Conservation (phyloP, 1,140 invertebrate genomes). For the Anthonomus grandis region DNA sequence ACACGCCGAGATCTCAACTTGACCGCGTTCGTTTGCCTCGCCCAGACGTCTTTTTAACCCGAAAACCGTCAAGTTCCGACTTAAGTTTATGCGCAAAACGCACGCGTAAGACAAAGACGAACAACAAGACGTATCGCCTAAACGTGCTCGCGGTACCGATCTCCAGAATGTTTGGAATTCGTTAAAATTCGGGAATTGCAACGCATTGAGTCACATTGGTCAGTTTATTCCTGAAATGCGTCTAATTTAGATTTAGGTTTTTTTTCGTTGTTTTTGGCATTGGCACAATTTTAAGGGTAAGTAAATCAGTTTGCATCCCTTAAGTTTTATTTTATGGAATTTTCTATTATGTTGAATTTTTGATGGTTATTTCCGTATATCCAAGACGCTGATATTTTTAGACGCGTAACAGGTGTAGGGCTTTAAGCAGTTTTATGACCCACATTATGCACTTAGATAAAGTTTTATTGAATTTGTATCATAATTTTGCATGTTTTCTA, state of each 20-base stretch:
- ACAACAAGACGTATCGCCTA: background rate
- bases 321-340: too few relatives aligned
- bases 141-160: background rate
- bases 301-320: conserved; percentile 24
- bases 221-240: conserved; percentile 35
- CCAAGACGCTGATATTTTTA: conserved; percentile 18
- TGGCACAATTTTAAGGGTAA: conserved; percentile 40
- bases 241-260: conserved; percentile 41
- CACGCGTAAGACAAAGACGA: conserved; percentile 9
- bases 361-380: too few relatives aligned
- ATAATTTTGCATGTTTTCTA: too few relatives aligned
- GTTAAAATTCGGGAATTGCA: conserved; percentile 33
- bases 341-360: conserved; percentile 1
- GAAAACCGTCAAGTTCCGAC: conserved; percentile 2
- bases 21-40: conserved; percentile 17
- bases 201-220: conserved; percentile 33
- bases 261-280: conserved; percentile 40
- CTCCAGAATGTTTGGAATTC: conserved; percentile 18
- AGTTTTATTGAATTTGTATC: too few relatives aligned
- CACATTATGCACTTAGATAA: too few relatives aligned
- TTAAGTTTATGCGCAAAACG: background rate
- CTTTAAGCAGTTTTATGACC: conserved; percentile 14
- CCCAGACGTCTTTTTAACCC: background rate
- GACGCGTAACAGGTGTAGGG: conserved; percentile 21
- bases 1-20: conserved; percentile 30